These are phyloP conservation scores for Halcyon senegalensis DNA, from an alignment of 2,113 vertebrate genomes.

Conservation along the genomic window DNA sequence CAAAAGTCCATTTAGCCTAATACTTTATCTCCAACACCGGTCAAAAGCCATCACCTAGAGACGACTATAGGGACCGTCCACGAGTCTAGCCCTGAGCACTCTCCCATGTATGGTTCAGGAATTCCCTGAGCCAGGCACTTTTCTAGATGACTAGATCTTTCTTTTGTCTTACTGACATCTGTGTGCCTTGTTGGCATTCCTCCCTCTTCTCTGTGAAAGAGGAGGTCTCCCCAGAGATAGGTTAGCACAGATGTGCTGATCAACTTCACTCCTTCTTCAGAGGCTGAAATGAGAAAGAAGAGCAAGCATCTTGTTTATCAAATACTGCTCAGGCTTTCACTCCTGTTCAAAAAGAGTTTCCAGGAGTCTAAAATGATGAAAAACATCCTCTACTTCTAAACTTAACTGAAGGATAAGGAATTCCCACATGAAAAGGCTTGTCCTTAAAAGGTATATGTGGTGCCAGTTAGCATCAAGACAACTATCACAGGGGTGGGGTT, in stretches of 20 bases:
- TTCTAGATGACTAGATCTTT: background rate
- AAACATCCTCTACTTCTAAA: background rate
- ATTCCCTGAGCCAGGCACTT: background rate
- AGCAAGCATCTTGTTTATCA: background rate
- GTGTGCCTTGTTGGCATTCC: background rate
- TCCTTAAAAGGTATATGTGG: background rate
- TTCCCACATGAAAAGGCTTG: background rate
- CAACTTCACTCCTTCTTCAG: background rate
- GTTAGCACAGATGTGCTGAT: background rate
- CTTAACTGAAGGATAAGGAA: background rate
- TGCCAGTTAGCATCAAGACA: background rate
- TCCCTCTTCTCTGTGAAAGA: background rate
- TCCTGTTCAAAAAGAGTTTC: background rate
- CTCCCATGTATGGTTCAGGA: background rate
- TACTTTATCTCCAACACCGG: background rate
- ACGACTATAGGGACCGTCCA: background rate
- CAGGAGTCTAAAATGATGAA: background rate
- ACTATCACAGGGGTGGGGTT: rapidly evolving
- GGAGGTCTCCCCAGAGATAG: background rate
- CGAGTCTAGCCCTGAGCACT: background rate
- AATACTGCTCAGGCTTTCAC: background rate
- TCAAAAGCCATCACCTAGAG: background rate
- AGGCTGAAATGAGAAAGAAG: background rate
- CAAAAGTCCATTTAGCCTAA: background rate
- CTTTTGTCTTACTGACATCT: background rate